A percentile compares a stretch with the other conserved stretches of the same genome.
Conservation (phyloP, 2,113 vertebrate species). For the Microtus montanus region DNA sequence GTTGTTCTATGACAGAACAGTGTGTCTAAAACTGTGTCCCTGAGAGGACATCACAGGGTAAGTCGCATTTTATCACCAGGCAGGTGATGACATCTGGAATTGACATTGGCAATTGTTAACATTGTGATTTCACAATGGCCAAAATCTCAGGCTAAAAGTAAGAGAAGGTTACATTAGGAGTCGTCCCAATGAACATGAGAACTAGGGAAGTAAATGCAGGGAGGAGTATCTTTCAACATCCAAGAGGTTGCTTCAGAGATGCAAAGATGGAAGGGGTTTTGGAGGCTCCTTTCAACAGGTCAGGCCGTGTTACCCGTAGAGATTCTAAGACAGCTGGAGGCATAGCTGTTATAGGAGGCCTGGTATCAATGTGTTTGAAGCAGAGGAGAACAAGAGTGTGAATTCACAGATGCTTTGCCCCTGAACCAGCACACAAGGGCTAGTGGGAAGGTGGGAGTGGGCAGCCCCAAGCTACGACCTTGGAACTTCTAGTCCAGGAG, state of each 20-base stretch:
- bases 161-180: not conserved
- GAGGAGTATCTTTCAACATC: not conserved
- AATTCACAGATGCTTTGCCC: not conserved
- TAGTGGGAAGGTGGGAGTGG: not conserved
- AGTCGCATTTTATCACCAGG: not conserved
- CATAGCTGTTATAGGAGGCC: not conserved
- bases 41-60: not conserved
- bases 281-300: not conserved
- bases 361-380: not conserved
- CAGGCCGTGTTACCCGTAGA: not conserved
- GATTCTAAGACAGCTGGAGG: not conserved
- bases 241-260: not conserved
- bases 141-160: not conserved
- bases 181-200: not conserved
- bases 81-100: not conserved
- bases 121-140: not conserved
- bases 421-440: not conserved
- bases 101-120: too few relatives aligned
- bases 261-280: not conserved
- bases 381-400: not conserved
- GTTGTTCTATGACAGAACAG: not conserved
- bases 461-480: not conserved
- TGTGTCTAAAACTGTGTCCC: not conserved
- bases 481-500: not conserved
- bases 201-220: not conserved